Conservation (phyloP, 1,140 invertebrate genomes). For the Drosophila serrata region DNA sequence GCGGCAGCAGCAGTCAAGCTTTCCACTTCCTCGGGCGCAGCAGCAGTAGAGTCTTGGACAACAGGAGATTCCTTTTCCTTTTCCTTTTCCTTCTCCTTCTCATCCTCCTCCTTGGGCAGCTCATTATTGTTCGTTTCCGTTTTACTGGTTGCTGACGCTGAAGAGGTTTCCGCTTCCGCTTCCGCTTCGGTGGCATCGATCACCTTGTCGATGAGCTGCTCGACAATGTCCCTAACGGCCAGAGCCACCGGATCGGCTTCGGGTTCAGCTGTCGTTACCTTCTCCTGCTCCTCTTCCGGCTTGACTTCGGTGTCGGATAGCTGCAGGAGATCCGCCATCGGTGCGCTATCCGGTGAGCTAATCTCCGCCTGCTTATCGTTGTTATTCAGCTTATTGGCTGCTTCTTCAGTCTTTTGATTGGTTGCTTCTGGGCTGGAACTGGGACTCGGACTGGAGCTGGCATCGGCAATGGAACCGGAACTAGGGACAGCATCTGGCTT, state of each 20-base stretch:
- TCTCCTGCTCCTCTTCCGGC: background rate
- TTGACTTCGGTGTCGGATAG: slow-evolving; percentile 22
- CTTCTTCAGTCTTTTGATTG: slow-evolving; percentile 79
- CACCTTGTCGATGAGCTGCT: slow-evolving; percentile 78
- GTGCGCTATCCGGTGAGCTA: slow-evolving; percentile 1
- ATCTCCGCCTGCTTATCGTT: slow-evolving; percentile 59
- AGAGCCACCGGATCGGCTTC: slow-evolving; percentile 47
- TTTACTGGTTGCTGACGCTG: slow-evolving; percentile 3
- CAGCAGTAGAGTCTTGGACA: background rate
- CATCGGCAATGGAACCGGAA: background rate
- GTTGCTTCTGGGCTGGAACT: slow-evolving; percentile 47
- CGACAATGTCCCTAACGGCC: slow-evolving; percentile 76
- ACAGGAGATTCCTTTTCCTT: background rate
- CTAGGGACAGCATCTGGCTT: slow-evolving; percentile 4
- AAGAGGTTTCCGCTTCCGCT: background rate
- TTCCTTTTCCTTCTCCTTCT: slow-evolving; percentile 3
- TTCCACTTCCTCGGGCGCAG: background rate
- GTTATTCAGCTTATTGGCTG: slow-evolving; percentile 78
- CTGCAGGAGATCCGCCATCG: slow-evolving; percentile 17
- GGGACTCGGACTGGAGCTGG: slow-evolving; percentile 14
- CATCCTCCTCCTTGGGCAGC: slow-evolving; percentile 16
- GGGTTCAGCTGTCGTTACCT: background rate
- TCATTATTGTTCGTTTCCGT: slow-evolving; percentile 77
- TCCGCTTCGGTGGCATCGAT: slow-evolving; percentile 70
- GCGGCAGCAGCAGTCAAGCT: slow-evolving; percentile 52